These are phyloP conservation scores for Drosophila nigrodunni DNA, from an alignment of 1,140 invertebrate genomes.

Conservation along the genomic window DNA sequence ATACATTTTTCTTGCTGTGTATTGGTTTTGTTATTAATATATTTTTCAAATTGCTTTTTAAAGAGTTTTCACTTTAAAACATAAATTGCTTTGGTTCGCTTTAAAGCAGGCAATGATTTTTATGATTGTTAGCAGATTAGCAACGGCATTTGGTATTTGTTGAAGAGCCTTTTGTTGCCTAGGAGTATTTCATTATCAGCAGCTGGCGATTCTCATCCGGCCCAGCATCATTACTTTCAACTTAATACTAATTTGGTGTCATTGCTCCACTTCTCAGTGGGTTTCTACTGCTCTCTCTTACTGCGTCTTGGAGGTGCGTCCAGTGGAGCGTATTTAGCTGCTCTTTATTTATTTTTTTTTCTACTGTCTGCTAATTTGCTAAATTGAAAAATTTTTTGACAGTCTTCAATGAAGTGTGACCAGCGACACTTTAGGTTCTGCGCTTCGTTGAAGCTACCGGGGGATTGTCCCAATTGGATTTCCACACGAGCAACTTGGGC, in stretches of 20 bases:
- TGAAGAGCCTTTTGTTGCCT: conserved; percentile 37
- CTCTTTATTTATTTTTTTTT: conserved; percentile 13
- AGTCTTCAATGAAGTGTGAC: conserved; percentile 80
- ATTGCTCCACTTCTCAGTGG: conserved; percentile 31
- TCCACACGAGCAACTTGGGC: conserved; percentile 77
- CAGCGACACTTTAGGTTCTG: conserved; percentile 68
- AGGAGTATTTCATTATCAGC: conserved; percentile 63
- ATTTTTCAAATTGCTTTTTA: conserved; percentile 34
- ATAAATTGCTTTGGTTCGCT: conserved; percentile 31
- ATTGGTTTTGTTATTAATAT: conserved; percentile 60
- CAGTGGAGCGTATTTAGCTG: conserved; percentile 29
- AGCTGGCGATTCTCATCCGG: conserved; percentile 72
- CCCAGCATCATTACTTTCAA: conserved; percentile 77
- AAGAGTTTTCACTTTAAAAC: conserved; percentile 56
- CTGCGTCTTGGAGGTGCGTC: background rate
- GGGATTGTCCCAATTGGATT: conserved; percentile 57
- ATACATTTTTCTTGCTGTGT: conserved; percentile 43
- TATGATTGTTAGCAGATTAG: conserved; percentile 33
- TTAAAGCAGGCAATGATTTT: conserved; percentile 29
- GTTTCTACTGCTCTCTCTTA: background rate
- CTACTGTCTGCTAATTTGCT: conserved; percentile 65
- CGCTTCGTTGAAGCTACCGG: conserved; percentile 59
- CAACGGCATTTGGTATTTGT: conserved; percentile 5
- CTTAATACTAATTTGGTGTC: conserved; percentile 74
- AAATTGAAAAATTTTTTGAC: conserved; percentile 79